phyloP scores from a whole-genome alignment of 2,797 vertebrate species.

The Cynodonichthys magdalenae region DNA sequence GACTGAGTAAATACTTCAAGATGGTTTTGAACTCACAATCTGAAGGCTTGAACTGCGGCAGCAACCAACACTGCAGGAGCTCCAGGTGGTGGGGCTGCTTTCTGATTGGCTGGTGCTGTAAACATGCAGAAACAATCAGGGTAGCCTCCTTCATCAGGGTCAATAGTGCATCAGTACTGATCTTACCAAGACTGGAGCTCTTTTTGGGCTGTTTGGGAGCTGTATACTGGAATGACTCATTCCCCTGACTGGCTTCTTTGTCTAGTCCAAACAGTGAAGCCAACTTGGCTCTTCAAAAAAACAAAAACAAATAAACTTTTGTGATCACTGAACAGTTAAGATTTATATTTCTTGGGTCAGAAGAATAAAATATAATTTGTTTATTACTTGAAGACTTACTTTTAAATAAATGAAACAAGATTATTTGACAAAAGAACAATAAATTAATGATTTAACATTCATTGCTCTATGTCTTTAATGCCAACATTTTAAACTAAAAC shows the following conservation, averaged over 20 bases:
- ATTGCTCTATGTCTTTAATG: too few relatives aligned
- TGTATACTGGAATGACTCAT: constrained; percentile 95
- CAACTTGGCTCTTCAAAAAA: constrained; percentile 85
- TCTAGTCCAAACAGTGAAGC: constrained; percentile 94
- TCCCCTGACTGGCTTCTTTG: constrained; percentile 83
- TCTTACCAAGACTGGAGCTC: constrained; percentile 81
- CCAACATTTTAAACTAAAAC: too few relatives aligned
- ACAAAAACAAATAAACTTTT: not conserved
- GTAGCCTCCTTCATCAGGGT: not conserved
- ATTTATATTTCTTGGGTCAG: too few relatives aligned
- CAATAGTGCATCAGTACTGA: fast-evolving
- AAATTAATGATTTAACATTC: too few relatives aligned
- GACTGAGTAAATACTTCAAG: not conserved
- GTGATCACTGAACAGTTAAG: not conserved
- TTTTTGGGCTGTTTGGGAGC: constrained; percentile 96
- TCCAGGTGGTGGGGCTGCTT: constrained; percentile 64
- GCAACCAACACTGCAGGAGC: constrained; percentile 84
- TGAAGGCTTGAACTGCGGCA: constrained; percentile 88
- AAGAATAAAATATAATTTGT: too few relatives aligned
- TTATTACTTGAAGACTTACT: too few relatives aligned
- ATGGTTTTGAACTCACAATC: constrained; percentile 83
- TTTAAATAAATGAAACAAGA: too few relatives aligned
- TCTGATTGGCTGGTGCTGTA: constrained; percentile 72
- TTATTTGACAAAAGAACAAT: too few relatives aligned
- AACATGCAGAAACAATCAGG: constrained; percentile 19